phyloP scores from a whole-genome alignment of 2,888 invertebrate species.

The Ormyrus nitidulus region DNA sequence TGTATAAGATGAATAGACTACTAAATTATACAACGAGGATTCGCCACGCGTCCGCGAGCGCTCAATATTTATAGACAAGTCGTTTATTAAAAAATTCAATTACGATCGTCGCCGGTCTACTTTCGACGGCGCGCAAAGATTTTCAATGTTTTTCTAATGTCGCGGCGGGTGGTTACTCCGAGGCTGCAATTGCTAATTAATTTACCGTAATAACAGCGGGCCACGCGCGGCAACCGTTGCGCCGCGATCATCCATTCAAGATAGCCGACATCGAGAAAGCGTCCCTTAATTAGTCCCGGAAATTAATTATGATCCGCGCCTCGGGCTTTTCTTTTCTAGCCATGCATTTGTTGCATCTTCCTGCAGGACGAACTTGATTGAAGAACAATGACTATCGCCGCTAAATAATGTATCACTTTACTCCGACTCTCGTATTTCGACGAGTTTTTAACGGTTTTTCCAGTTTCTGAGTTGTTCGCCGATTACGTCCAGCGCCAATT shows the following conservation, averaged over 20 bases:
- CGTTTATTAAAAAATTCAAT: conserved; percentile 25
- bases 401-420: no score
- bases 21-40: conserved; percentile 21
- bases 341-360: no score
- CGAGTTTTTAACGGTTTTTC: no score
- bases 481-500: no score
- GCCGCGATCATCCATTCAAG: conserved; percentile 66
- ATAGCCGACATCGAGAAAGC: conserved; percentile 64
- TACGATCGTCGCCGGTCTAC: conserved; percentile 19
- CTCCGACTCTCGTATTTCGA: no score
- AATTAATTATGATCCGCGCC: conserved; percentile 67
- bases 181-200: conserved; percentile 51
- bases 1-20: conserved; percentile 12
- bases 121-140: conserved; percentile 25
- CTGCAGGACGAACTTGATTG: no score
- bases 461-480: no score
- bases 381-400: no score
- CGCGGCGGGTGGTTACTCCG: neutral
- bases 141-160: conserved; percentile 46
- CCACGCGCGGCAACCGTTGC: conserved; percentile 44
- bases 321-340: neutral
- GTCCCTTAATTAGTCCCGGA: conserved; percentile 68
- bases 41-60: neutral
- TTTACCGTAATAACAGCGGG: conserved; percentile 54
- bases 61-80: conserved; percentile 17